A percentile compares a stretch with the other conserved stretches of the same genome.
Conservation (phyloP, 2,888 invertebrate species). For the Conomelus anceps region DNA sequence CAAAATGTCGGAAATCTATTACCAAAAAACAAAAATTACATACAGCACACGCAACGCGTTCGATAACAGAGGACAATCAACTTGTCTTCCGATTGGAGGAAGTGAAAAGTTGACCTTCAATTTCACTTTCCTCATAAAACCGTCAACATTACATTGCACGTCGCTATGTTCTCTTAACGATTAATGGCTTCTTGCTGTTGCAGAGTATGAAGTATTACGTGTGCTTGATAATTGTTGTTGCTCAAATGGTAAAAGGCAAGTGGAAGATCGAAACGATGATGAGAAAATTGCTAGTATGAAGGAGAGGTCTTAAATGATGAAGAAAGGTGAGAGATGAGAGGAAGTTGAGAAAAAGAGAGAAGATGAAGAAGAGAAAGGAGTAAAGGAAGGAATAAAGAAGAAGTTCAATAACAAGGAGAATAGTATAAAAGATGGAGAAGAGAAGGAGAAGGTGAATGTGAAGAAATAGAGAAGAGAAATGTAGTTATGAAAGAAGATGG, state of each 20-base stretch:
- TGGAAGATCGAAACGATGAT: neutral
- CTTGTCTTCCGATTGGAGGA: neutral
- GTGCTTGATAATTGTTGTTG: neutral
- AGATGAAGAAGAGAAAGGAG: neutral
- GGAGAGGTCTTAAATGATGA: too few species aligned
- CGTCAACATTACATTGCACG: neutral
- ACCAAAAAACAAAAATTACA: neutral
- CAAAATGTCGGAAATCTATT: neutral
- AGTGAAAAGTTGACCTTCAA: neutral
- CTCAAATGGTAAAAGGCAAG: too few species aligned
- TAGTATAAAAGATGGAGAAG: neutral
- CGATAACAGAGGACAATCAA: neutral
- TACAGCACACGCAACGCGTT: too few species aligned
- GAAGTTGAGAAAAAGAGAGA: neutral
- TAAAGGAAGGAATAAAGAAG: neutral
- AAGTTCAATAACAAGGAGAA: neutral
- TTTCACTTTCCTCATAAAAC: neutral
- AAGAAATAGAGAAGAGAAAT: neutral
- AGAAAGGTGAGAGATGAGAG: too few species aligned
- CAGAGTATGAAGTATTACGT: neutral
- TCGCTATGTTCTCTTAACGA: neutral
- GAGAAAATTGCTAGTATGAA: neutral
- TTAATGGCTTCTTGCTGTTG: neutral
- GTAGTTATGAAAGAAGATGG: neutral
- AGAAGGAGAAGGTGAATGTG: neutral